Percentiles rank a stretch among this genome's conserved stretches.
Conservation (phyloP, 2,888 invertebrate species). For the Sesamia inferens region DNA sequence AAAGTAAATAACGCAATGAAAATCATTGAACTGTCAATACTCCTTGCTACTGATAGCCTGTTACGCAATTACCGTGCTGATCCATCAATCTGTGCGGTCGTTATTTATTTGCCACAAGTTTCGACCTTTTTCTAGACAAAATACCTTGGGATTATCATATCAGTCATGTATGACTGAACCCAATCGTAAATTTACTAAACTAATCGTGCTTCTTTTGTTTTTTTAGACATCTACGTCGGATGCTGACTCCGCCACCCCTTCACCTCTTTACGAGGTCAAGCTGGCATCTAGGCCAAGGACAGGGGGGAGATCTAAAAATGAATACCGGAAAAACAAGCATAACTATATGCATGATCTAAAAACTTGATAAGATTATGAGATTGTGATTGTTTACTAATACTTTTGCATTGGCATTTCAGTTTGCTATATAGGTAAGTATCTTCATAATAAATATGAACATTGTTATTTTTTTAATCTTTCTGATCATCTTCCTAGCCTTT, state of each 20-base stretch:
- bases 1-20: no score
- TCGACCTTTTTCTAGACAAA: not conserved
- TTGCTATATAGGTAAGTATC: no score
- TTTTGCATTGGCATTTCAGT: no score
- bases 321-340: slow-evolving; percentile 13
- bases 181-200: not conserved
- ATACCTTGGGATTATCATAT: not conserved
- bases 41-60: no score
- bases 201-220: not conserved
- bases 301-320: slow-evolving; percentile 14
- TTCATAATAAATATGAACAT: no score
- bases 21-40: no score
- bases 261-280: not conserved
- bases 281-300: slow-evolving; percentile 23
- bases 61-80: no score
- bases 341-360: slow-evolving; percentile 24
- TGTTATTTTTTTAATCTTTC: no score
- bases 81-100: no score
- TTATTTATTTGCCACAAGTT: no score
- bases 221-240: slow-evolving; percentile 2
- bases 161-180: no score
- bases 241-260: slow-evolving; percentile 16
- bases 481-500: no score
- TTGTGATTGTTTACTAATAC: slow-evolving; percentile 1
- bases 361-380: slow-evolving; percentile 13